Conservation (phyloP, 2,113 vertebrate genomes). For the Nibea coibor region DNA sequence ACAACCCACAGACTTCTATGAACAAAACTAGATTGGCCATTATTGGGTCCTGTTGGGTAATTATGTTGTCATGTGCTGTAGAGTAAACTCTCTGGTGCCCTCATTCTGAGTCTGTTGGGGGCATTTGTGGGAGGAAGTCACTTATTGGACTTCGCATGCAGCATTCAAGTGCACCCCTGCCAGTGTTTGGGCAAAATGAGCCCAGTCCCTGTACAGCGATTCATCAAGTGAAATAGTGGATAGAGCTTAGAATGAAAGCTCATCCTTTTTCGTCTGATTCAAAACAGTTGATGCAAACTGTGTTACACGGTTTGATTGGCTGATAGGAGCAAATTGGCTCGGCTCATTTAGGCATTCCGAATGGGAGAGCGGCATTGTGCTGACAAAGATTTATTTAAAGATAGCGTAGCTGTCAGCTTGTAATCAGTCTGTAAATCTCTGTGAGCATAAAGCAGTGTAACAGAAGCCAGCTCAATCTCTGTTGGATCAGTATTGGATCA, state of each 20-base stretch:
- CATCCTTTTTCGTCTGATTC: conserved; percentile 43
- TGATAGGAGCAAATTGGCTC: conserved; percentile 37
- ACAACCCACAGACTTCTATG: conserved; percentile 46
- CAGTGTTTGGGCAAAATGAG: conserved; percentile 57
- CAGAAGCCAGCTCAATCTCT: conserved; percentile 35
- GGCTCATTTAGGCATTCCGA: conserved; percentile 38
- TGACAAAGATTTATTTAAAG: conserved; percentile 60
- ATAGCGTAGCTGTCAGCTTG: conserved; percentile 48
- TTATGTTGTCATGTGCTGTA: conserved; percentile 54
- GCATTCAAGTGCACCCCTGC: conserved; percentile 48
- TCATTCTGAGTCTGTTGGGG: conserved; percentile 40
- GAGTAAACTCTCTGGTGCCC: conserved; percentile 44
- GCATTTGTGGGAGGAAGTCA: conserved; percentile 51
- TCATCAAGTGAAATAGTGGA: conserved; percentile 63
- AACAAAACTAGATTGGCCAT: conserved; percentile 55
- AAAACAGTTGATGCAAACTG: conserved; percentile 47
- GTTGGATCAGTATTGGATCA: conserved; percentile 37
- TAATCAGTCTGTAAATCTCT: conserved; percentile 53
- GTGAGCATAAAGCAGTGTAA: conserved; percentile 25
- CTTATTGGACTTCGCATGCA: conserved; percentile 57
- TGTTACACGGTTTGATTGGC: conserved; percentile 36
- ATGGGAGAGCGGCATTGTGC: conserved; percentile 29
- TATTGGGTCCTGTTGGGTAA: conserved; percentile 58
- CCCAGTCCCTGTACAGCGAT: conserved; percentile 39
- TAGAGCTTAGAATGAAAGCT: conserved; percentile 30